Evolutionary conservation across 2,797 vertebrate genomes (phyloP).

Genomic region (Urophycis tenuis): DNA sequence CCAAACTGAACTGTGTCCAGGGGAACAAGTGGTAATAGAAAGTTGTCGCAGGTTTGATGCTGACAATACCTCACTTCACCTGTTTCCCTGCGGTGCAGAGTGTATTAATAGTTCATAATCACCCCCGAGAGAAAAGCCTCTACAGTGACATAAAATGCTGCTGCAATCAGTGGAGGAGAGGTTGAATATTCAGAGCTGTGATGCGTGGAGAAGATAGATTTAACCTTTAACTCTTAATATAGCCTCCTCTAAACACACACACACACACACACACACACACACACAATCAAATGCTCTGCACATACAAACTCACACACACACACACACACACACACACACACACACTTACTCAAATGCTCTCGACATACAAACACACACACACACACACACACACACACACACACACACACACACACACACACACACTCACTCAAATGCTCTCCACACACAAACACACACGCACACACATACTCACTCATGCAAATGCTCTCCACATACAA

Average conservation of each 20-base stretch:
- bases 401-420: too few relatives aligned
- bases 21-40: slow-evolving; percentile 30
- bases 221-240: background rate
- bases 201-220: background rate
- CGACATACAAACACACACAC: too few relatives aligned
- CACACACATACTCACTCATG: too few relatives aligned
- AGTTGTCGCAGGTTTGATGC: slow-evolving; percentile 21
- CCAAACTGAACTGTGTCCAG: slow-evolving; percentile 6
- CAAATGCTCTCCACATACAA: too few relatives aligned
- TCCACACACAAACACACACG: too few relatives aligned
- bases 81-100: background rate
- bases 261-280: slow-evolving; percentile 5
- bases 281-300: background rate
- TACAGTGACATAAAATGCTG: background rate
- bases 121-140: slow-evolving; percentile 3
- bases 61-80: slow-evolving; percentile 10
- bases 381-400: too few relatives aligned
- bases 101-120: background rate
- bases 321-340: too few relatives aligned
- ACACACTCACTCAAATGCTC: too few relatives aligned
- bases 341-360: too few relatives aligned
- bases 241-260: background rate
- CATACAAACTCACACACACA: too few relatives aligned
- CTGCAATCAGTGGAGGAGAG: background rate
- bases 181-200: slow-evolving; percentile 8